Evolutionary conservation across 2,888 invertebrate genomes (phyloP), one percentile per base, ranked within the genome.

Genomic region (Xestia xanthographa): DNA sequence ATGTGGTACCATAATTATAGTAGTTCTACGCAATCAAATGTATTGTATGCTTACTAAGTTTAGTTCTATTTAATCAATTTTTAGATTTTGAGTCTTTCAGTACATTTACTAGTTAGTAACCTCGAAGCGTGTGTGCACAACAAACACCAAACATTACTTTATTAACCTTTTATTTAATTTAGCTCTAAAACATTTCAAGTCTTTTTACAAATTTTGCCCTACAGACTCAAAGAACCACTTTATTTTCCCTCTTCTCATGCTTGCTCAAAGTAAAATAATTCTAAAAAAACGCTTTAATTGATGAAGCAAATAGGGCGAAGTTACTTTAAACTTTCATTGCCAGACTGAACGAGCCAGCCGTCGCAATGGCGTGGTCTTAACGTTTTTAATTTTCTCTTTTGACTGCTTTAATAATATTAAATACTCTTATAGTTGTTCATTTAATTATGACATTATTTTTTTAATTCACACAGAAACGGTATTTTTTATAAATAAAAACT

Each of bases 201-300:
- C 3, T 34, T 50, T 53, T 50, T 22, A 50, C 9, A 75, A 11
- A 20, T n/a, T 60, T 41, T 41, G 14, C 17, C 2, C 20, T 26
- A 11, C 17, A 43, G 34, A 48, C 20, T 66, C 58, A 75, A 66
- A 67, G 41, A 29, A 50, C 29, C 34, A 20, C 14, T 6, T 26
- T 66, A 66, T 72, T 78, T 60, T 5, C 5, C 0, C 34, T 38
- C 12, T 14, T 12, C 17, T 65, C 8, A 66, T 6, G 12, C 50
- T 58, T 50, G 22, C 34, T 50, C 12, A 17, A 20, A 50, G 12
- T 17, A 48, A 62, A 67, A 67, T 66, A 34, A 66, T 56, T n/a
- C 17, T 9, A 48, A 72, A 58, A 79, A 78, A 62, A 66, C 56
- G 12, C 29, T 69, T 20, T 72, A 78, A 78, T 56, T 62, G 53